A percentile compares a stretch with the other conserved stretches of the same genome.
Evolutionary conservation across 2,888 invertebrate species (phyloP).

Genomic region (Meganola albula): DNA sequence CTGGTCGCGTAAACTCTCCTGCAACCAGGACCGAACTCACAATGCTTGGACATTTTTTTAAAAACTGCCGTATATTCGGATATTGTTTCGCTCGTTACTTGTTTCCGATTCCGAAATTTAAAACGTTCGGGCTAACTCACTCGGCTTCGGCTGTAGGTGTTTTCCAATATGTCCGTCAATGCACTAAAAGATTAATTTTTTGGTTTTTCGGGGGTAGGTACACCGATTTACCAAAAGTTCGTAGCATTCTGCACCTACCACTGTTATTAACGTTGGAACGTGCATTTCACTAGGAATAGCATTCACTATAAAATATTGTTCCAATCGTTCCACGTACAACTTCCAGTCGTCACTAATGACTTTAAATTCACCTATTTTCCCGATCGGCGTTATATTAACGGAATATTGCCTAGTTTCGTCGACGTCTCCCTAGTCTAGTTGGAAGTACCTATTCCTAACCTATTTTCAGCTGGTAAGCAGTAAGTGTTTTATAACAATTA

Average conservation of each 20-base stretch:
- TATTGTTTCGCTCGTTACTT: neutral
- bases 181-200: no score
- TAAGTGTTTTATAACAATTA: no score
- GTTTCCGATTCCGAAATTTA: slow-evolving; percentile 1
- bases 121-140: slow-evolving; percentile 1
- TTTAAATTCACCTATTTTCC: neutral
- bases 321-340: neutral
- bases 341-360: neutral
- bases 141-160: slow-evolving; percentile 1
- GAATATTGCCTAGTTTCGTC: no score
- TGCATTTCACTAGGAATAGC: neutral
- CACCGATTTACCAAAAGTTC: slow-evolving; percentile 2
- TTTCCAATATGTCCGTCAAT: slow-evolving; percentile 1
- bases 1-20: no score
- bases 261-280: slow-evolving; percentile 2
- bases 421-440: no score
- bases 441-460: no score
- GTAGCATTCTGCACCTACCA: neutral
- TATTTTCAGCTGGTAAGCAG: no score
- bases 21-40: neutral
- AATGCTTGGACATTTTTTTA: neutral
- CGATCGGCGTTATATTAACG: no score
- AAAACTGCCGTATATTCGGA: neutral
- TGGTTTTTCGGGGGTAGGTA: neutral
- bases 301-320: neutral